Conservation (phyloP, 2,113 vertebrate genomes). For the Sula dactylatra region DNA sequence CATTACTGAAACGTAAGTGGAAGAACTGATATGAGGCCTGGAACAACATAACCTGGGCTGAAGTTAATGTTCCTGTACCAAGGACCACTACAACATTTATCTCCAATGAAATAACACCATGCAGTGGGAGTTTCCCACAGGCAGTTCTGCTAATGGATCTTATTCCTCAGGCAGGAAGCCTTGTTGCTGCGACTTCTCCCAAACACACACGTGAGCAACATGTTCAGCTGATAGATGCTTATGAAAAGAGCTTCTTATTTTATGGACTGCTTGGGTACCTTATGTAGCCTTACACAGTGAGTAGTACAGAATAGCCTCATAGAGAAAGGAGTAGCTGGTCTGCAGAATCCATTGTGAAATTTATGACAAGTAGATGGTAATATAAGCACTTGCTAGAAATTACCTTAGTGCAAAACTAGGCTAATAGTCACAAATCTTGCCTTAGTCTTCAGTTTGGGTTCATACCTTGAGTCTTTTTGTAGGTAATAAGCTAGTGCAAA, state of each 20-base stretch:
- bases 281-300: neutral
- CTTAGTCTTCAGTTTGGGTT: neutral
- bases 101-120: neutral
- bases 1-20: neutral
- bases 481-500: neutral
- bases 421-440: neutral
- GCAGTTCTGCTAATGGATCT: neutral
- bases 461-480: neutral
- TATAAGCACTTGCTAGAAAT: neutral
- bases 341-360: neutral
- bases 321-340: neutral
- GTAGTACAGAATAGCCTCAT: neutral
- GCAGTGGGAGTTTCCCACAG: neutral
- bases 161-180: neutral
- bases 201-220: neutral
- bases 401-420: neutral
- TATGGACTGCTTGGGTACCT: neutral
- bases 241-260: neutral
- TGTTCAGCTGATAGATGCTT: neutral
- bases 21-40: neutral
- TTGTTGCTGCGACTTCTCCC: neutral
- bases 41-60: neutral
- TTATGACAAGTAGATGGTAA: neutral
- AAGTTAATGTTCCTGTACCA: neutral
- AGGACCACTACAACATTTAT: neutral